Evolutionary conservation across 2,113 vertebrate species (phyloP).

Genomic region (western clawed frog (Xenopus tropicalis)): DNA sequence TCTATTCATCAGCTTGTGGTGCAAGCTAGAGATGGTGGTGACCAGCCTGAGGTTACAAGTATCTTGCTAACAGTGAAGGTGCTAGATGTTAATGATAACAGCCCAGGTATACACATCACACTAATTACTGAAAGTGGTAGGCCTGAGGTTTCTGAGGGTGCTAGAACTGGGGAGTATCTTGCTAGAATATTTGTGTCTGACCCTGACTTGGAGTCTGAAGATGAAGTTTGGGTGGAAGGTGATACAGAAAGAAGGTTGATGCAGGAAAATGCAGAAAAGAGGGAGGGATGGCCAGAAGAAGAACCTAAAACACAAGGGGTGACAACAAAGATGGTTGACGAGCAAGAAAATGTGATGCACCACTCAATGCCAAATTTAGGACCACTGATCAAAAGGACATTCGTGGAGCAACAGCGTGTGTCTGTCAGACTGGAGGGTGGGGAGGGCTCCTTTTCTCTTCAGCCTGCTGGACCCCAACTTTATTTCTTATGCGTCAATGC

Average conservation of each 20-base stretch:
- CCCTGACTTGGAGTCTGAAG: constrained; percentile 60
- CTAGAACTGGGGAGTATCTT: constrained; percentile 72
- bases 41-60: constrained; percentile 75
- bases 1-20: constrained; percentile 76
- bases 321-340: neutral
- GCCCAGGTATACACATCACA: constrained; percentile 72
- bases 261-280: neutral
- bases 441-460: constrained; percentile 66
- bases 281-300: neutral
- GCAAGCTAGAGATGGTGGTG: constrained; percentile 75
- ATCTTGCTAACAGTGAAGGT: constrained; percentile 74
- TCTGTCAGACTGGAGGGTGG: constrained; percentile 63
- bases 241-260: too few relatives aligned
- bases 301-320: neutral
- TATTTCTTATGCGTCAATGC: constrained; percentile 77
- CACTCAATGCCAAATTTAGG: neutral
- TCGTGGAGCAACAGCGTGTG: constrained; percentile 47
- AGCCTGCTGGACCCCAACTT: constrained; percentile 63
- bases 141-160: constrained; percentile 73
- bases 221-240: neutral
- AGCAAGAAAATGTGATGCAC: neutral
- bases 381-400: neutral
- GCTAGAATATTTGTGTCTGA: constrained; percentile 84
- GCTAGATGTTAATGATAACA: constrained; percentile 86
- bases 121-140: constrained; percentile 79